These are phyloP conservation scores for Podarcis muralis DNA, from an alignment of 2,113 vertebrate species.

Conservation along the genomic window DNA sequence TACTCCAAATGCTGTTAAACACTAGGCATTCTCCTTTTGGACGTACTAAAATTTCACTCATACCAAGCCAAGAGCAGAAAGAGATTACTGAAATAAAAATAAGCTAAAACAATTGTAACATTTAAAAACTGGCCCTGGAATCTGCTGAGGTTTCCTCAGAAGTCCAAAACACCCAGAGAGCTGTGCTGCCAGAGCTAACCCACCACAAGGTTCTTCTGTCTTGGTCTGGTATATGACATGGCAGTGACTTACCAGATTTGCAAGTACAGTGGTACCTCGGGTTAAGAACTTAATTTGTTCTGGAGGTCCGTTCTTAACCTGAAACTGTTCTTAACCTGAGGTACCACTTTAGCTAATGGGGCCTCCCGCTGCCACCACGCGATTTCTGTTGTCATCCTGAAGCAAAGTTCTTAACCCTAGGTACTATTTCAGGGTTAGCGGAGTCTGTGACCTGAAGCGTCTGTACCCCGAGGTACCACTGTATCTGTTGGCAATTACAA, in stretches of 20 bases:
- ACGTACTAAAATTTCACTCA: conserved; percentile 5
- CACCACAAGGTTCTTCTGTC: background rate
- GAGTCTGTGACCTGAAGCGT: too few species aligned
- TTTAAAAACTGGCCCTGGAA: background rate
- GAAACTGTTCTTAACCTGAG: too few species aligned
- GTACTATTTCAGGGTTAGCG: too few species aligned
- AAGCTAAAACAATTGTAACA: background rate
- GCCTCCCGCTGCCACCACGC: too few species aligned
- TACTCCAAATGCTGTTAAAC: background rate
- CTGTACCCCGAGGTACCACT: too few species aligned
- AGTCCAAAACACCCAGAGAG: background rate
- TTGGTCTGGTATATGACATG: background rate
- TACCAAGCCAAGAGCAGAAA: conserved; percentile 5
- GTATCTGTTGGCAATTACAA: background rate
- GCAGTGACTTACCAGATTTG: background rate
- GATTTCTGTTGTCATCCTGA: too few species aligned
- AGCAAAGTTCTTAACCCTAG: too few species aligned
- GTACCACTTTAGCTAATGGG: too few species aligned
- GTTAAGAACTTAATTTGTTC: too few species aligned
- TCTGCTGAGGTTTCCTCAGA: background rate
- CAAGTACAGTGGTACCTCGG: background rate
- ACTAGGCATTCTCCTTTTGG: background rate
- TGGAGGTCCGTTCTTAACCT: too few species aligned
- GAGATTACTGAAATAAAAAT: conserved; percentile 17
- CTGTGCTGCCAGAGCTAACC: background rate